Percentiles rank a stretch among this genome's conserved stretches.
Conservation (phyloP, 2,888 invertebrate species). For the Neoitamus cyanurus region DNA sequence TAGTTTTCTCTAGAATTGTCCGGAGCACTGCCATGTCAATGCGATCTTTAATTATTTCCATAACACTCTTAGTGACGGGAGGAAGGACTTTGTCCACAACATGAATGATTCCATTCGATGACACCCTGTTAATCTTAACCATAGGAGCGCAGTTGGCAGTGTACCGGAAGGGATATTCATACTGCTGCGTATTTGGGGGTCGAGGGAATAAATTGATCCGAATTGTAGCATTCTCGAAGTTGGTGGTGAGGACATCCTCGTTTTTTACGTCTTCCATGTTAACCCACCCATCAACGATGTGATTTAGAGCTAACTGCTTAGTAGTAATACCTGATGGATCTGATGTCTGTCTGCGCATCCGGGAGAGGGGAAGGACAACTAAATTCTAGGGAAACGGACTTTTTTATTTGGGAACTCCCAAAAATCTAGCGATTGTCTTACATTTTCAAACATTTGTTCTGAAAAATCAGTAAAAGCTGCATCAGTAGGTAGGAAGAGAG, state of each 20-base stretch:
- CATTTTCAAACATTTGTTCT: slow-evolving; percentile 69
- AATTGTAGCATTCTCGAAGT: slow-evolving; percentile 61
- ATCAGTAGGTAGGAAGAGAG: slow-evolving; percentile 74
- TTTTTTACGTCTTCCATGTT: slow-evolving; percentile 71
- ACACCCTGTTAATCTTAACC: slow-evolving; percentile 71
- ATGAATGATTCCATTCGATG: slow-evolving; percentile 76
- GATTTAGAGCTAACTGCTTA: slow-evolving; percentile 69
- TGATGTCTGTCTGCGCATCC: slow-evolving; percentile 53
- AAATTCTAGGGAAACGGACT: slow-evolving; percentile 65
- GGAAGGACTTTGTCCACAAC: slow-evolving; percentile 71
- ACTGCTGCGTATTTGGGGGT: slow-evolving; percentile 59
- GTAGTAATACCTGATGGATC: slow-evolving; percentile 62
- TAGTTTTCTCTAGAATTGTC: slow-evolving; percentile 70
- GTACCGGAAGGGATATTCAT: slow-evolving; percentile 60
- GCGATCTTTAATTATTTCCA: slow-evolving; percentile 71
- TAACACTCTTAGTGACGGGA: slow-evolving; percentile 69
- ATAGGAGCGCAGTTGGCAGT: slow-evolving; percentile 78
- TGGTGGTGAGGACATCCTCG: slow-evolving; percentile 67
- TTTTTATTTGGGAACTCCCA: background rate
- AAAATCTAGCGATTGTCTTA: slow-evolving; percentile 58
- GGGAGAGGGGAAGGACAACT: slow-evolving; percentile 60
- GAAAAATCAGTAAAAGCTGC: slow-evolving; percentile 71
- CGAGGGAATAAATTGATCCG: slow-evolving; percentile 61
- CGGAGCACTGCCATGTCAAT: slow-evolving; percentile 71
- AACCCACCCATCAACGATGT: slow-evolving; percentile 70